Base-by-base conservation (phyloP, 2,113 vertebrate genomes). In the Chrysemys picta region DNA sequence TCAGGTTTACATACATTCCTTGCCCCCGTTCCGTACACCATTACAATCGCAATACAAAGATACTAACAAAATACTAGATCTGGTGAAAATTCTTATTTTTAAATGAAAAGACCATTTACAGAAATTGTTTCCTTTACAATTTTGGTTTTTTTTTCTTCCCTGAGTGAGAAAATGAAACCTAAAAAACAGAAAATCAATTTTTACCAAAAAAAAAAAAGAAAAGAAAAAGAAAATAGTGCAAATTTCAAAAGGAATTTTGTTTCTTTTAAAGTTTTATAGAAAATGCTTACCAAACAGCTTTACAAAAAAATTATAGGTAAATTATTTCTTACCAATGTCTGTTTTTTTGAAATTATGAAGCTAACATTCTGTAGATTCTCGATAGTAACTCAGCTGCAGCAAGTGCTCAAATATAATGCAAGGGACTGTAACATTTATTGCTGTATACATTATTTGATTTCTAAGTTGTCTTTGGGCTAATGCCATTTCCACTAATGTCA, bases 241-340 rank as follows among this genome's bases (percentile, higher is more conserved):
- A 14, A 35, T 65, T 35, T 65, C 31, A 35, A 65, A 35, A 35
- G 54, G 54, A 56, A 56, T 56, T 56, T 53, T 54, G 54, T 56
- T 56, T 56, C 54, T 56, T 56, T 25, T 56, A 24, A 56, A 56
- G 52, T 87, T 84, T 35, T 25, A 35, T 12, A 1, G 6, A 89
- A 89, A 87, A 35, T 5, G 14, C 0, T 9, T 45, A 85, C 49
- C 1, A 13, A 42, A 59, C 6, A 6, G 3, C 84, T 85, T 91
- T 78, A 56, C 21, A n/a, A 79, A 75, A 29, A 0, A 29, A 0
- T 1, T 5, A 13, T 35, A 5, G 13, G 17, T 49, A 81, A 89
- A 89, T 0, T 52, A 17, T 25, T 56, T 1, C 3, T 78, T 0
- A 0, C 22, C 19, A 2, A 56, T 3, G 1, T 69, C 2, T 35